Evolutionary conservation across 2,113 vertebrate genomes (phyloP), one percentile per base, ranked within the genome.

Genomic region (Parus major): DNA sequence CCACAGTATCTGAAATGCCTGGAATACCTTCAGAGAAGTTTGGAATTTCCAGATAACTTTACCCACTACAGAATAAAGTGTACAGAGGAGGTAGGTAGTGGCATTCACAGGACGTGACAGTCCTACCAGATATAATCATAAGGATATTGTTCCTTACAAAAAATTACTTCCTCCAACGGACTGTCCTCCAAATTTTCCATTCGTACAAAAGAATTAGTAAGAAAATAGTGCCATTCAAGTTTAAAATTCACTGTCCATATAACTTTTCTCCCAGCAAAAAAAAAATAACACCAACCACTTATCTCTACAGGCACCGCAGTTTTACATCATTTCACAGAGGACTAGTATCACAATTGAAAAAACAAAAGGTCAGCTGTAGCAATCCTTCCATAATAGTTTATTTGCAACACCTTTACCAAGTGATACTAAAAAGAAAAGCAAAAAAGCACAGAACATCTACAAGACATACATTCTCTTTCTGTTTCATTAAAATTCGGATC

Each of bases 11-110:
- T 72, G 59, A 80, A 77, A 41, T 18, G 20, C 15, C 28, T 36
- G 23, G 10, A 82, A 50, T 39, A 60, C 15, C 20, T 42, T 35
- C 50, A 87, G 57, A 82, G 9, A 50, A 65, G 18, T 36, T 59
- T 10, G 50, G 11, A 63, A 52, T 42, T 68, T 59, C 16, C 49
- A 39, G 5, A 2, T 33, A 68, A 60, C n/a, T 65, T 27, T 39
- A n/a, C 2, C 2, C 39, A 39, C 11, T 52, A 70, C 7, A 63
- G 18, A 93, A 61, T 11, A 8, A 82, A 5, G 13, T 60, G 52
- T 11, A 25, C 0, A 2, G 29, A 36, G 9, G 5, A 25, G 7
- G 13, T 0, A 5, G 9, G 3, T 4, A 63, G 5, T 50, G 46
- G 52, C 31, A 11, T 49, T 52, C 46, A 36, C 13, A 61, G 24